Percentiles rank a stretch among this genome's conserved stretches.
Conservation (phyloP, 2,797 vertebrate species). For the Chiloscyllium punctatum region DNA sequence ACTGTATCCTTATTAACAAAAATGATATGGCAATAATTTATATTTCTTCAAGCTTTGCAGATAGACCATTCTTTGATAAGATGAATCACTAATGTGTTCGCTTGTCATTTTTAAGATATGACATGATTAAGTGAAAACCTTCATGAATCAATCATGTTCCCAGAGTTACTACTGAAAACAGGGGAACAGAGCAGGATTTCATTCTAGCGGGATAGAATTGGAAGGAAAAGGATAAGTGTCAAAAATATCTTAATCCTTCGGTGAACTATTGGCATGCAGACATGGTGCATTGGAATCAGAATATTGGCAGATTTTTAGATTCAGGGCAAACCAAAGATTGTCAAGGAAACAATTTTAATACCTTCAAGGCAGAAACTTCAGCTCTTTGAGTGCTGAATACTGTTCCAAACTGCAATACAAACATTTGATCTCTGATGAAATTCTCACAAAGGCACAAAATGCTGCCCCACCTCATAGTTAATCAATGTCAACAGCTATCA, state of each 20-base stretch:
- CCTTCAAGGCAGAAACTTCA: constrained; percentile 10
- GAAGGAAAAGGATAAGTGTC: neutral
- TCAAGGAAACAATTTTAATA: constrained; percentile 10
- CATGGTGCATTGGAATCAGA: neutral
- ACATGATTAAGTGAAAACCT: constrained; percentile 48
- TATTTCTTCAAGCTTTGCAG: constrained; percentile 52
- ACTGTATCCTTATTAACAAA: constrained; percentile 37
- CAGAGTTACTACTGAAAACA: neutral
- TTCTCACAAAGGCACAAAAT: no score
- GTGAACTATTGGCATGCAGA: neutral
- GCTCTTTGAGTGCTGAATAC: neutral
- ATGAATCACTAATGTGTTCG: constrained; percentile 55
- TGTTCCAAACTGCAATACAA: no score
- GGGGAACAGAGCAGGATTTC: neutral
- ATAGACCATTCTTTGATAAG: constrained; percentile 53
- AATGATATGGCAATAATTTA: constrained; percentile 55
- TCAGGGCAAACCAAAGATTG: neutral
- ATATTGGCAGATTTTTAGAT: constrained; percentile 19
- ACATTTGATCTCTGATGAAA: neutral
- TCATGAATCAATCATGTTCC: constrained; percentile 49
- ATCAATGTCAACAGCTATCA: neutral
- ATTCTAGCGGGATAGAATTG: no score
- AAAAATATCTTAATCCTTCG: constrained; percentile 13
- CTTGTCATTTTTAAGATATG: constrained; percentile 49
- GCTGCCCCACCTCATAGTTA: neutral